These are phyloP conservation scores for Tautogolabrus adspersus DNA, from an alignment of 2,113 vertebrate species.

Conservation along the genomic window DNA sequence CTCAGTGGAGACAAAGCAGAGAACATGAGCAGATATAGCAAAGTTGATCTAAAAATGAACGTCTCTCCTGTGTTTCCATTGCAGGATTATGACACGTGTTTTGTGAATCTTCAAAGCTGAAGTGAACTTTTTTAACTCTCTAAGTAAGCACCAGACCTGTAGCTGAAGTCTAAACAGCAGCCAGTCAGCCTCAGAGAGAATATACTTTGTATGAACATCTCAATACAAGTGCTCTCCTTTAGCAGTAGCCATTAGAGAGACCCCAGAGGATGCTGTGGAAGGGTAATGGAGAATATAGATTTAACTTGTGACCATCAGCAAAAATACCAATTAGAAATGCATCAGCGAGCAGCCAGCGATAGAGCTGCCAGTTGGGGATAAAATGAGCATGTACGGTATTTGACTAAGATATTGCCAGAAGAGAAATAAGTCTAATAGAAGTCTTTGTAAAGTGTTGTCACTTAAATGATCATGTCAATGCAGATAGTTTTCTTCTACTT, in stretches of 20 bases:
- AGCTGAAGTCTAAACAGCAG: constrained; percentile 39
- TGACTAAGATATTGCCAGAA: constrained; percentile 40
- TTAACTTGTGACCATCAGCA: constrained; percentile 80
- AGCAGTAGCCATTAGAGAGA: constrained; percentile 73
- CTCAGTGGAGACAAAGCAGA: constrained; percentile 56
- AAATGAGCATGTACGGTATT: constrained; percentile 51
- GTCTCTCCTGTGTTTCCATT: constrained; percentile 54
- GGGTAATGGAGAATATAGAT: constrained; percentile 82
- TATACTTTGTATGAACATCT: constrained; percentile 59
- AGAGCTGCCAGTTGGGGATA: constrained; percentile 59
- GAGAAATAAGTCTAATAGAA: constrained; percentile 45
- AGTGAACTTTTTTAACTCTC: constrained; percentile 60
- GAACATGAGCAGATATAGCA: constrained; percentile 58
- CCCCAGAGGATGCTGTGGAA: constrained; percentile 61
- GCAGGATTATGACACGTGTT: constrained; percentile 61
- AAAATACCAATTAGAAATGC: constrained; percentile 82
- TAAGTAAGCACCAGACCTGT: constrained; percentile 21
- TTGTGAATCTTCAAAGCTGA: constrained; percentile 71
- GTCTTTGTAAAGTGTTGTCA: constrained; percentile 29
- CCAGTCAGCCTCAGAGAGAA: constrained; percentile 46
- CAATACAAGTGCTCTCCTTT: constrained; percentile 68
- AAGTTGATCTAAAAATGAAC: constrained; percentile 58
- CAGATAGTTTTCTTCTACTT: not conserved
- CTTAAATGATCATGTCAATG: constrained; percentile 20
- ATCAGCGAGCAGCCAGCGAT: constrained; percentile 67